Conservation (phyloP, 2,797 vertebrate species). For the Acrossocheilus fasciatus region DNA sequence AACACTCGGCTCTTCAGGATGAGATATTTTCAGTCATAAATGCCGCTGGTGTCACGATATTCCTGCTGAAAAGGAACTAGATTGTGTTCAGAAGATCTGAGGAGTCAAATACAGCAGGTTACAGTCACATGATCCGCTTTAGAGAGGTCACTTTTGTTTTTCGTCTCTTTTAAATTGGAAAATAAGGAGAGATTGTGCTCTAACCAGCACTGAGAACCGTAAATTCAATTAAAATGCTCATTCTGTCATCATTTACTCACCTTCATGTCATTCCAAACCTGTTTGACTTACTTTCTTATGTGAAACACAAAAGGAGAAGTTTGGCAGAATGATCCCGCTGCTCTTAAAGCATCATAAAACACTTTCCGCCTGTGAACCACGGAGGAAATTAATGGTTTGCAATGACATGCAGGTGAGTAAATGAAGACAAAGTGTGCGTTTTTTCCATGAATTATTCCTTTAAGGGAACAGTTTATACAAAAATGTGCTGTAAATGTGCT, state of each 20-base stretch:
- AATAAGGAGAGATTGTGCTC: background rate
- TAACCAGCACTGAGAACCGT: background rate
- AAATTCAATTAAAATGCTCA: background rate
- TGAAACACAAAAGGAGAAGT: background rate
- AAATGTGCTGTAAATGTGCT: background rate
- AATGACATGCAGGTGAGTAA: background rate
- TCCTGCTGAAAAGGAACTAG: background rate
- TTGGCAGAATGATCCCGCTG: background rate
- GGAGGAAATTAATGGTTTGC: background rate
- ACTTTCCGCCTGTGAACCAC: background rate
- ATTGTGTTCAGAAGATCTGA: background rate
- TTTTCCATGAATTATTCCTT: background rate
- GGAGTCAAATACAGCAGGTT: background rate
- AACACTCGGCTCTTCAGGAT: background rate
- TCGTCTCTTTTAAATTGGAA: background rate
- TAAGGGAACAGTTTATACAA: background rate
- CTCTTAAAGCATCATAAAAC: background rate
- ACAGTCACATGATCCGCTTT: background rate
- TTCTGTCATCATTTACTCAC: background rate
- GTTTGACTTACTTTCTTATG: background rate
- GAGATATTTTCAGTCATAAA: background rate
- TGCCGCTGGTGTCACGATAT: background rate
- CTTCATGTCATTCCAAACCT: background rate
- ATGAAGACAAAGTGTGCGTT: background rate
- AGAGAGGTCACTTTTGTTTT: background rate